Evolutionary conservation across 2,797 vertebrate genomes (phyloP), one percentile per base, ranked within the genome.

Genomic region (Neomorphus geoffroyi): DNA sequence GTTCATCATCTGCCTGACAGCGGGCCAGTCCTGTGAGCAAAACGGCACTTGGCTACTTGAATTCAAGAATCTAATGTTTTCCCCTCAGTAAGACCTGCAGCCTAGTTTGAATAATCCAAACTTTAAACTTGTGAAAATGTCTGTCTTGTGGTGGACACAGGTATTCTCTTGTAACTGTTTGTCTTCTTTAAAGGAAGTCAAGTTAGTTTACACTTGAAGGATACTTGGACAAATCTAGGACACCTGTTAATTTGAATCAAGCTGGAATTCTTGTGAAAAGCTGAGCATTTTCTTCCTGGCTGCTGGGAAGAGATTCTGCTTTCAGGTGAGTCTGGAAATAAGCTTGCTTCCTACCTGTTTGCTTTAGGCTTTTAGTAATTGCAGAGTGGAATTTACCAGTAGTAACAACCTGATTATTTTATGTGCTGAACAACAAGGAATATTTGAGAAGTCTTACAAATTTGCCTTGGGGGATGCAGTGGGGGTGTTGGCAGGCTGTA

Each of bases 1-100:
- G 57, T 91, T 93, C 64, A 74, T 96, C 87, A 80, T 92, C 61
- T 87, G n/a, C 41, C 37, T 91, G 92, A 92, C 92, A 95, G 94
- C 10, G 0, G 53, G 69, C 94, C 85, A 84, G 10, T 11, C 4
- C 65, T 94, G 84, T 46, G 78, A 90, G 87, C 64, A 82, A 73
- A 80, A 77, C 21, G 4, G 35, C 69, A 74, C 64, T 94, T 93
- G 80, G 50, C 67, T 88, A 46, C 46, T 92, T 86, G 73, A 71
- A 73, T 84, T 92, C 50, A 71, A 46, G 70, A 86, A 85, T 84
- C 62, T 79, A 64, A 16, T 88, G 24, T 62, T 82, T 88, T 50
- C 11, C 6, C 32, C 22, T 10, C 10, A 43, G 58, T 79, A 62
- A 81, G 62, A 87, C 32, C 28, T 62, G 13, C 60, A 81, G 15